Percentiles rank a stretch among this genome's conserved stretches.
Evolutionary conservation across 2,797 vertebrate genomes (phyloP).

Genomic region (Orestias chungarensis): DNA sequence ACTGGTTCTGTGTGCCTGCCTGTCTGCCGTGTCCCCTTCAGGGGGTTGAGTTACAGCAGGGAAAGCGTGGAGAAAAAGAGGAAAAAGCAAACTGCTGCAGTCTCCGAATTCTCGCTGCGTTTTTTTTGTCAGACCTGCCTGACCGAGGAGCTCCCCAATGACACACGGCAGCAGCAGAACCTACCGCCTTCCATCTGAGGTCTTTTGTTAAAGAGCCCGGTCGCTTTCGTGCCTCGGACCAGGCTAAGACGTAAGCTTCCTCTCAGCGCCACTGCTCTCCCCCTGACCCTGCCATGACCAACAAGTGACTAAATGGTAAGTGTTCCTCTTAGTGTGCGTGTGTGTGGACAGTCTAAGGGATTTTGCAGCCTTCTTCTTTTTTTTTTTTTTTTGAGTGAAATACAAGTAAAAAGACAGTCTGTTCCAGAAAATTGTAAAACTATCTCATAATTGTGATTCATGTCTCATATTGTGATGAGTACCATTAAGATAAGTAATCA

Average conservation of each 20-base stretch:
- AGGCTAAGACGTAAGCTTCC: constrained; percentile 50
- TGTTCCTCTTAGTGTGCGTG: constrained; percentile 18
- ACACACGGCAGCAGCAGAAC: constrained; percentile 50
- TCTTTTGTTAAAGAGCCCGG: constrained; percentile 68
- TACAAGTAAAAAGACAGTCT: background rate
- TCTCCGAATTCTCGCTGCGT: constrained; percentile 56
- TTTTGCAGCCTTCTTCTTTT: background rate
- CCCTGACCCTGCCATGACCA: constrained; percentile 57
- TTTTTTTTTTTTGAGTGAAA: background rate
- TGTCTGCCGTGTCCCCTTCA: constrained; percentile 51
- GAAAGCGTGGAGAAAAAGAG: constrained; percentile 51
- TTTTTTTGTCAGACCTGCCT: constrained; percentile 40
- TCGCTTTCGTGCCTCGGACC: constrained; percentile 40
- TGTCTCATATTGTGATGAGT: constrained; percentile 49
- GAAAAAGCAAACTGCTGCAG: constrained; percentile 61
- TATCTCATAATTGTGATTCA: constrained; percentile 53
- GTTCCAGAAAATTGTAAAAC: constrained; percentile 7
- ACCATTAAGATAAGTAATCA: constrained; percentile 64
- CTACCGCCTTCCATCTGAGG: constrained; percentile 36
- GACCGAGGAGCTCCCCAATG: constrained; percentile 59
- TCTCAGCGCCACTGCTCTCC: constrained; percentile 35
- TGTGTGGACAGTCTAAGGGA: background rate
- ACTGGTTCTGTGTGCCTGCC: constrained; percentile 70
- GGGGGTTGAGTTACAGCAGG: constrained; percentile 71
- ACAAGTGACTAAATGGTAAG: constrained; percentile 65